A percentile compares a stretch with the other conserved stretches of the same genome.
These are phyloP conservation scores for Thunnus albacares DNA, from an alignment of 2,797 vertebrate species.

Conservation along the genomic window DNA sequence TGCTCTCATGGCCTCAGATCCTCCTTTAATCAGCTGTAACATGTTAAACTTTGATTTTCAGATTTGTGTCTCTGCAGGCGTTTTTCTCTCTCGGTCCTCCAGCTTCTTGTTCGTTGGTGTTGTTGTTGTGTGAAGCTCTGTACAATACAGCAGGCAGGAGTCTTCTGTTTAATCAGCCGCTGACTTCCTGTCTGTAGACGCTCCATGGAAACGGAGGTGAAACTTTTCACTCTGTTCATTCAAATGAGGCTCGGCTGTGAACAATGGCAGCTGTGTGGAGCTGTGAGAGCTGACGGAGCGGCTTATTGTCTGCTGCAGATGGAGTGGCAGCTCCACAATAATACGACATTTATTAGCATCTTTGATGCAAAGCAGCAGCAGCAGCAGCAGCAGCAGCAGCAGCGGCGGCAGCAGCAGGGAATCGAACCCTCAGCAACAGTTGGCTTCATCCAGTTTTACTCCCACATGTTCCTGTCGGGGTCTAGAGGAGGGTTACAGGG, in stretches of 20 bases:
- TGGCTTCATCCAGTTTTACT: too few species aligned
- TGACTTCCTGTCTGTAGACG: conserved; percentile 29
- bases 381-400: too few species aligned
- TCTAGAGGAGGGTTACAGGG: too few species aligned
- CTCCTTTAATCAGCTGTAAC: too few species aligned
- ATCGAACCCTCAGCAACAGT: too few species aligned
- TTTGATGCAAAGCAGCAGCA: conserved; percentile 12
- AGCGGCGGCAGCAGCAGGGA: background rate
- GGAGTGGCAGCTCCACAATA: conserved; percentile 3
- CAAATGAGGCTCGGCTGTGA: background rate
- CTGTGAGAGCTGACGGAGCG: background rate
- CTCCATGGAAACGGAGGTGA: conserved; percentile 21
- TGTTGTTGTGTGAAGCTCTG: conserved; percentile 5
- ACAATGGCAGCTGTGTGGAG: conserved; percentile 26
- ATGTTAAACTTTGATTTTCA: too few species aligned
- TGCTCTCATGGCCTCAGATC: too few species aligned
- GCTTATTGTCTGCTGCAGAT: conserved; percentile 29
- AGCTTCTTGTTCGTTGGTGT: background rate
- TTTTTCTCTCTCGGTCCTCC: background rate
- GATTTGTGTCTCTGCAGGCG: too few species aligned
- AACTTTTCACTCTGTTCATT: conserved; percentile 24
- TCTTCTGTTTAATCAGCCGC: background rate
- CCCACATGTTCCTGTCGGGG: too few species aligned
- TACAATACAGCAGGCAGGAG: background rate
- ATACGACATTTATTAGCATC: conserved; percentile 25